Base-by-base conservation (phyloP, 2,888 invertebrate species). In the Apomyelois bistriatella region DNA sequence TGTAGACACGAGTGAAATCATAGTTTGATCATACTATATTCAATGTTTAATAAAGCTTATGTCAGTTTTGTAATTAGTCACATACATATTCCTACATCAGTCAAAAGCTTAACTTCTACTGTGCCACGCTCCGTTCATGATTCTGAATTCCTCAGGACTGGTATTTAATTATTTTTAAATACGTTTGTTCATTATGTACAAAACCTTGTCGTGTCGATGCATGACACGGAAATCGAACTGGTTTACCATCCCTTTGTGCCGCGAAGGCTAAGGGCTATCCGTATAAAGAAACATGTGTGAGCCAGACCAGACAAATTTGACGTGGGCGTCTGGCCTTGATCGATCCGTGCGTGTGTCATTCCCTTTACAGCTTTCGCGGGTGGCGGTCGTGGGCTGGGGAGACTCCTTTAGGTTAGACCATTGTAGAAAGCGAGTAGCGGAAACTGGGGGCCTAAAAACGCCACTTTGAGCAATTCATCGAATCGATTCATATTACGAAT, bases 321-420 rank as follows among this genome's bases (percentile, higher is more conserved):
- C 47, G 57, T 57, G 57, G 62, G 55, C 75, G 80, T 76, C 75
- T 84, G 81, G 75, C 83, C 80, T 83, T 85, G 83, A 85, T 87
- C 85, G 85, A 86, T 82, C 82, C 59, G 69, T 71, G 79, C 76
- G 82, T 79, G 77, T 78, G 72, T 75, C 76, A 74, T 68, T 76
- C 72, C 63, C 63, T 74, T 74, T 75, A 76, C 70, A 70, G 68
- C 65, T 64, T 64, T 67, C 58, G 62, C 57, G 60, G 64, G 60
- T 60, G 67, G 58, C 66, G 62, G 70, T 65, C 65, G 70, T 66
- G 32, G 46, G 15, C 46, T 46, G 46, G 32, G 65, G 62, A 65
- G 61, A 62, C 58, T 60, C 60, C 61, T 58, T 57, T 22, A 57
- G 65, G 74, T 68, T 68, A 68, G 64, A 61, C 62, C 61, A 62